Percentiles rank a stretch among this genome's conserved stretches.
phyloP scores from a whole-genome alignment of 1,140 invertebrate species.

The Drosophila kikkawai region DNA sequence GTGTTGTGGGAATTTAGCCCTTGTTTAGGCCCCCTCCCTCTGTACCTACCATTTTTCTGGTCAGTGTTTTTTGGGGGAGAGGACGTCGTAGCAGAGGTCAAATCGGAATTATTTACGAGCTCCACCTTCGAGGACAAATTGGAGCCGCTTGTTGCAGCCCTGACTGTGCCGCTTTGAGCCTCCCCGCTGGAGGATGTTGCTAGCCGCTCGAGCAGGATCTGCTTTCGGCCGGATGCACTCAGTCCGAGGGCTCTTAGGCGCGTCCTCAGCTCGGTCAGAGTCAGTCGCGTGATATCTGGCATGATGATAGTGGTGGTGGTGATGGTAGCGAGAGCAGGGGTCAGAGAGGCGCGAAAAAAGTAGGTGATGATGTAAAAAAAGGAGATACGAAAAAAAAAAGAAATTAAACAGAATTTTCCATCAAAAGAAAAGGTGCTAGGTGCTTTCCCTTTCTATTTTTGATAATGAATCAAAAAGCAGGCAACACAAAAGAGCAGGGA shows the following conservation, averaged over 20 bases:
- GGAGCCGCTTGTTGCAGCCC: constrained; percentile 27
- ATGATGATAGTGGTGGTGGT: constrained; percentile 10
- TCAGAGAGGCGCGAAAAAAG: constrained; percentile 48
- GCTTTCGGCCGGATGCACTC: constrained; percentile 66
- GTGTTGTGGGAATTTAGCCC: constrained; percentile 6
- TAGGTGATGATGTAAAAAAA: constrained; percentile 62
- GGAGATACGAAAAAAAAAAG: constrained; percentile 47
- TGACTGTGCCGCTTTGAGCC: neutral
- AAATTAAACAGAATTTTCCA: constrained; percentile 41
- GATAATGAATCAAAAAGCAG: constrained; percentile 62
- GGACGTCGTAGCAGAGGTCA: constrained; percentile 15
- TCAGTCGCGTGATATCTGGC: constrained; percentile 65
- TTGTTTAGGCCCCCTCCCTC: neutral
- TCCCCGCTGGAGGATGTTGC: constrained; percentile 22
- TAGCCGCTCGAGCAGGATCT: constrained; percentile 69
- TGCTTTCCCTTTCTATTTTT: constrained; percentile 4
- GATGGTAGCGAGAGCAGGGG: constrained; percentile 40
- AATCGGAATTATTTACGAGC: constrained; percentile 57
- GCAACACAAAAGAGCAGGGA: constrained; percentile 36
- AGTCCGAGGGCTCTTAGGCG: constrained; percentile 67
- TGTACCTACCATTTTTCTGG: constrained; percentile 55
- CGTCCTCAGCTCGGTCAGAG: constrained; percentile 65
- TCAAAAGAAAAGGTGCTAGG: constrained; percentile 26
- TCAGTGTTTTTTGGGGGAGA: constrained; percentile 9
- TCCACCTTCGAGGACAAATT: constrained; percentile 60